Evolutionary conservation across 2,888 invertebrate species (phyloP).

Genomic region (Acanthococcus lagerstroemiae): DNA sequence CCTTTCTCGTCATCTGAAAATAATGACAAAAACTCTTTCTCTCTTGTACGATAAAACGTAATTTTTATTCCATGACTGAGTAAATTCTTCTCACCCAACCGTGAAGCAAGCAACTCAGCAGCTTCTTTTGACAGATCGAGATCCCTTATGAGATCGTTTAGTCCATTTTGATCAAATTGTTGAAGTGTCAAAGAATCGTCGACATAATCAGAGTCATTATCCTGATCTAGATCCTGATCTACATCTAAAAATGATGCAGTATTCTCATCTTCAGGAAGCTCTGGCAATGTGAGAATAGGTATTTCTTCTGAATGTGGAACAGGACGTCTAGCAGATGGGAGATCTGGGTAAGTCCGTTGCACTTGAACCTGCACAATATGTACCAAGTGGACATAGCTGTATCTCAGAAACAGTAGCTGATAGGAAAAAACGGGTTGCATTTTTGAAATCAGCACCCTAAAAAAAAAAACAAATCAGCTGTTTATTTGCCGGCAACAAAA

Average conservation of each 20-base stretch:
- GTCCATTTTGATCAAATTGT: slow-evolving; percentile 34
- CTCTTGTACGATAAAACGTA: neutral
- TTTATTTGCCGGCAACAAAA: neutral
- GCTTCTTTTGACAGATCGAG: slow-evolving; percentile 35
- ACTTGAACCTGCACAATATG: neutral
- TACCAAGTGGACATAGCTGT: neutral
- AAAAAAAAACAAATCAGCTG: neutral
- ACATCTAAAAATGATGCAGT: neutral
- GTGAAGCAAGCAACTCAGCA: slow-evolving; percentile 33
- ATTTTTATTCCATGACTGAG: neutral
- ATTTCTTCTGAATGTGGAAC: slow-evolving; percentile 32
- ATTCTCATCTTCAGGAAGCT: slow-evolving; percentile 19
- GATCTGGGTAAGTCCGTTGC: slow-evolving; percentile 14
- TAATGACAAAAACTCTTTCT: neutral
- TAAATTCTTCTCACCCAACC: slow-evolving; percentile 7
- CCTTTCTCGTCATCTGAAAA: slow-evolving; percentile 2
- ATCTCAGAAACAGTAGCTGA: neutral
- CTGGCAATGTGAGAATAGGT: slow-evolving; percentile 8
- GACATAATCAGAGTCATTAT: slow-evolving; percentile 30
- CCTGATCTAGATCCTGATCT: slow-evolving; percentile 7
- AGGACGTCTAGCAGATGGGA: slow-evolving; percentile 26
- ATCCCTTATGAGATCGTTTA: slow-evolving; percentile 36
- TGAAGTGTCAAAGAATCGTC: slow-evolving; percentile 14
- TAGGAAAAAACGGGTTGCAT: neutral
- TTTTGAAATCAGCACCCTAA: neutral